Evolutionary conservation across 2,797 vertebrate genomes (phyloP).

Genomic region (Harpagifer antarcticus): DNA sequence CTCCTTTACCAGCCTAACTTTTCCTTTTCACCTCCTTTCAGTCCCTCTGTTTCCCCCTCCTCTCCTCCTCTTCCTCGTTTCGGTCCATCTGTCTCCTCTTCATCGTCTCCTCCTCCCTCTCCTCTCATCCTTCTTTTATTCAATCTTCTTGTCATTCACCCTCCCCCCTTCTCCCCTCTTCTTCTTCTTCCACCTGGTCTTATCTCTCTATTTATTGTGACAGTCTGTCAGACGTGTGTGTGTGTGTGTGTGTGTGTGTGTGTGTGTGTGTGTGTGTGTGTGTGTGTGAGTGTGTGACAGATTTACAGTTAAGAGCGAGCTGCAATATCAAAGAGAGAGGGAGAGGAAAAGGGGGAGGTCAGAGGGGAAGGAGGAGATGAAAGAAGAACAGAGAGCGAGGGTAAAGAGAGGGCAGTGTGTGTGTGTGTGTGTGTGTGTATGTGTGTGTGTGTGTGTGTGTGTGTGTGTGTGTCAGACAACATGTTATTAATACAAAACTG

Average conservation of each 20-base stretch:
- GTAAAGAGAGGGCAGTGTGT: constrained; percentile 70
- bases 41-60: background rate
- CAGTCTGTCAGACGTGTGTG: constrained; percentile 65
- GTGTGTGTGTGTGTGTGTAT: constrained; percentile 45
- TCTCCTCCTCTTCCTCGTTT: background rate
- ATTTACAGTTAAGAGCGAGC: constrained; percentile 69
- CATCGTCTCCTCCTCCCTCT: background rate
- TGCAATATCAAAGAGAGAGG: constrained; percentile 53
- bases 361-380: constrained; percentile 72
- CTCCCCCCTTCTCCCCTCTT: background rate
- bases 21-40: background rate
- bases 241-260: constrained; percentile 24
- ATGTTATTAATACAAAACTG: constrained; percentile 78
- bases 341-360: constrained; percentile 57
- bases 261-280: constrained; percentile 19
- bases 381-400: constrained; percentile 62
- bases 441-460: constrained; percentile 54
- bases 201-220: constrained; percentile 77
- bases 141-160: constrained; percentile 53
- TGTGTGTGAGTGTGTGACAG: no score
- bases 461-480: constrained; percentile 60
- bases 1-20: no score
- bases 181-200: constrained; percentile 66
- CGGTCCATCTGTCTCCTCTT: background rate
- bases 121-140: constrained; percentile 43